Conservation (phyloP, 2,113 vertebrate species). For the Elaphurus davidianus region DNA sequence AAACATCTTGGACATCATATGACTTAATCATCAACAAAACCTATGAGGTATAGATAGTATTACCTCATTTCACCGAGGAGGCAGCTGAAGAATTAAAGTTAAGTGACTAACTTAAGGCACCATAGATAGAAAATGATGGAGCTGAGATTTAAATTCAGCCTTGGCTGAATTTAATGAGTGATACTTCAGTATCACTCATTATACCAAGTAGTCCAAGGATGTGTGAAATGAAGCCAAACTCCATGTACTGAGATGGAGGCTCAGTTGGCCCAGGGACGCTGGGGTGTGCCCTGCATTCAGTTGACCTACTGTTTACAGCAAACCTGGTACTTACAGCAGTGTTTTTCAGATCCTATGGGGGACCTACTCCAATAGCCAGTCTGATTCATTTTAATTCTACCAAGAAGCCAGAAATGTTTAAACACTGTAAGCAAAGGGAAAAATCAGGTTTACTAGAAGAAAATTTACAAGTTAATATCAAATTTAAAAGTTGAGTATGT, state of each 20-base stretch:
- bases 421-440: neutral
- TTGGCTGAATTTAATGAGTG: neutral
- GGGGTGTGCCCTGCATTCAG: neutral
- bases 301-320: neutral
- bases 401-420: neutral
- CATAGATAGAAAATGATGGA: neutral
- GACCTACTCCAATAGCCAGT: neutral
- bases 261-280: neutral
- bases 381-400: neutral
- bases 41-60: neutral
- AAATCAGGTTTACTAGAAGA: neutral
- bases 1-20: neutral
- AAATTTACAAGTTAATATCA: neutral
- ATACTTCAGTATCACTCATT: neutral
- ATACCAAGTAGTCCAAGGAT: neutral
- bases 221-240: neutral
- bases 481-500: neutral
- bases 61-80: neutral
- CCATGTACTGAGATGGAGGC: neutral
- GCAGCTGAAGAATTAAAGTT: slow-evolving; percentile 14
- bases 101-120: neutral
- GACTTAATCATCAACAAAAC: neutral
- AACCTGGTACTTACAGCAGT: neutral
- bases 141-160: neutral
- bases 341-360: neutral